Conservation (phyloP, 1,140 invertebrate species). For the Pseudomyrmex flavicornis region DNA sequence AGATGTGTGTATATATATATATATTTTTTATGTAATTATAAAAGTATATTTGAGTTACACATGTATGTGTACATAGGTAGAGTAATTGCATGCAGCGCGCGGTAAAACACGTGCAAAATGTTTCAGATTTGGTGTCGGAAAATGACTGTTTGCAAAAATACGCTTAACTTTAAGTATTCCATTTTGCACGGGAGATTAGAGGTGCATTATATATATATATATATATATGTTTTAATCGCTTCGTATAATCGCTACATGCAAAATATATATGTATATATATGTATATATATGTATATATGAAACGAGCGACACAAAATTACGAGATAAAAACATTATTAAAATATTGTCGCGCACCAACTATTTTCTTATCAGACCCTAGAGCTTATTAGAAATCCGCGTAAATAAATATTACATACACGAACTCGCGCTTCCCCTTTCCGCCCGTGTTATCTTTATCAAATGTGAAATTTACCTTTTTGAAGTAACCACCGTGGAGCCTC, state of each 20-base stretch:
- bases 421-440: not conserved
- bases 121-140: not conserved
- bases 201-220: conserved; percentile 12
- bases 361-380: conserved; percentile 17
- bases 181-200: not conserved
- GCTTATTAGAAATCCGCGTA: conserved; percentile 13
- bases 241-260: not conserved
- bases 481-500: conserved; percentile 97
- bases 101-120: no score
- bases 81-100: no score
- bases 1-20: no score
- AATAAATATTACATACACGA: not conserved
- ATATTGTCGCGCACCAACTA: conserved; percentile 14
- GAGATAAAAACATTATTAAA: conserved; percentile 21
- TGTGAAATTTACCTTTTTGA: conserved; percentile 91
- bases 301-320: conserved; percentile 8
- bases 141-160: not conserved
- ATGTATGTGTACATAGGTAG: no score
- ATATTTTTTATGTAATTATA: not conserved
- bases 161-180: conserved; percentile 15
- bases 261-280: not conserved
- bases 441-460: not conserved
- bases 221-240: not conserved
- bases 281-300: not conserved
- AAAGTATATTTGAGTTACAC: no score